phyloP scores from a whole-genome alignment of 2,888 invertebrate genomes.

The Lysandra coridon region DNA sequence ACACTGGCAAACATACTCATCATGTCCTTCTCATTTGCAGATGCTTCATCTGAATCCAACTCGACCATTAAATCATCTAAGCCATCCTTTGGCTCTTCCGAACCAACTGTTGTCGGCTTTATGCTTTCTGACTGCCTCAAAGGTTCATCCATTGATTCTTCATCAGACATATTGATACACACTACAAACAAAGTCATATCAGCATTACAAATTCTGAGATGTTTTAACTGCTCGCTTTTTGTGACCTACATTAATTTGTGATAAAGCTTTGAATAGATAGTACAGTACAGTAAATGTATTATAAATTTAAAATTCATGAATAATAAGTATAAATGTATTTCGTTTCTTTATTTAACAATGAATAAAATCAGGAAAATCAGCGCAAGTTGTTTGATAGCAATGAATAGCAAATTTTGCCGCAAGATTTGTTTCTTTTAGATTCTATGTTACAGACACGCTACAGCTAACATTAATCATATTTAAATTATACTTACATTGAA shows the following conservation, averaged over 20 bases:
- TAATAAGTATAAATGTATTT: not conserved
- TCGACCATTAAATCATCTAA: slow-evolving; percentile 7
- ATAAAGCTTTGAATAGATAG: not conserved
- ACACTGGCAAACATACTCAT: slow-evolving; percentile 59
- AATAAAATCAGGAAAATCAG: not conserved
- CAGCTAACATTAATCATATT: not conserved
- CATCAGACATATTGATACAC: slow-evolving; percentile 32
- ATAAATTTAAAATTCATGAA: not conserved
- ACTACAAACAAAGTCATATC: not conserved
- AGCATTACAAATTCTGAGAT: not conserved
- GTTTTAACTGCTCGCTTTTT: not conserved
- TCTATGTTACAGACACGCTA: not conserved
- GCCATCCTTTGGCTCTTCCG: not conserved
- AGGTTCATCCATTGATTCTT: slow-evolving; percentile 21
- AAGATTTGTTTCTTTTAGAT: slow-evolving; percentile 5
- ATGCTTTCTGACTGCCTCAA: not conserved
- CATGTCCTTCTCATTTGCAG: slow-evolving; percentile 44
- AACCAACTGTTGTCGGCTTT: not conserved
- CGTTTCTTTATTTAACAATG: not conserved
- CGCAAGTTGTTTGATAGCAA: not conserved
- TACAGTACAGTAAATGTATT: not conserved
- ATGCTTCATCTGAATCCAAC: slow-evolving; percentile 32
- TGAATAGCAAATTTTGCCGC: not conserved
- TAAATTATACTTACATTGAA: not conserved
- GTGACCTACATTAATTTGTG: slow-evolving; percentile 1